Evolutionary conservation across 2,797 vertebrate genomes (phyloP), one percentile per base, ranked within the genome.

Genomic region (Gorsachius magnificus): DNA sequence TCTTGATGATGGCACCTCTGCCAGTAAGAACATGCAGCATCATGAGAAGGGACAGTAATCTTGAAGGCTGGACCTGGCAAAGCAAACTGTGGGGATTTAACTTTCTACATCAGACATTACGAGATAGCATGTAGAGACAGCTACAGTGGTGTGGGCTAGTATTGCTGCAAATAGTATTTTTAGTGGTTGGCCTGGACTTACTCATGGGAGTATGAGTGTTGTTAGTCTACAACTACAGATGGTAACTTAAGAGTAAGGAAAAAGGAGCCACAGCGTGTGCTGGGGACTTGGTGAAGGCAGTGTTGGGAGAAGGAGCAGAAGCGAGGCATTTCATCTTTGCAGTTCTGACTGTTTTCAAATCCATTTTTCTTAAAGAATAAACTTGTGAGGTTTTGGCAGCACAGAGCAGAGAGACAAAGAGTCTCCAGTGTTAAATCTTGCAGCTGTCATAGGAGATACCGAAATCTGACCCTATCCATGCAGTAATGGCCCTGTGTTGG

Each of bases 61-160:
- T 8, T 0, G 0, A 54, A 66, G 26, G 35, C 13, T 53, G 43
- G 31, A 66, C n/a, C n/a, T 79, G 54, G 29, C 45, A 79, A 53
- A 83, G 53, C 25, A 63, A 85, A 61, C 26, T 22, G 20, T 45
- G 20, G 33, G n/a, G 17, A 20, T 33, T 78, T 63, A 69, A 74
- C 21, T 77, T 60, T 33, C 35, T 41, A 0, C 4, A 1, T 28
- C 36, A 46, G 68, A 35, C 0, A 0, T 46, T 35, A 43, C 0
- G 3, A 82, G 58, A 10, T 24, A 28, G 16, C 33, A 15, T 56
- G 26, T 35, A 36, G 54, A 56, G 75, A 53, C 24, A 25, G 13
- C 26, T 50, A 5, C 24, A 66, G 28, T 45, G 22, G 6, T 38
- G 17, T 43, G n/a, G 87, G 48, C 31, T 64, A 14, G 10, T 28